Conservation (phyloP, 2,888 invertebrate species). For the Philaethria dido region DNA sequence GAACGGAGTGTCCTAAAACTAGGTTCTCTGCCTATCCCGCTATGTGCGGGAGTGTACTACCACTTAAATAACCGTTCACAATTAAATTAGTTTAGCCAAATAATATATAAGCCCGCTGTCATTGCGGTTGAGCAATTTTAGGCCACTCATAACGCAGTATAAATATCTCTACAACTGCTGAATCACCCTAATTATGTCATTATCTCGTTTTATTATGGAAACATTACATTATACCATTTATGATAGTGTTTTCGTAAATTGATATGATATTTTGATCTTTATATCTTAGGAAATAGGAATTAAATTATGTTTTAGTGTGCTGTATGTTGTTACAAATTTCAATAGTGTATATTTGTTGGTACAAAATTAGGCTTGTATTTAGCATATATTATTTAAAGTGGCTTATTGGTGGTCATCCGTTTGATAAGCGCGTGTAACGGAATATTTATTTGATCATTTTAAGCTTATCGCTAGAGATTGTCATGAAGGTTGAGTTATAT, state of each 20-base stretch:
- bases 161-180: conserved; percentile 36
- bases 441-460: conserved; percentile 13
- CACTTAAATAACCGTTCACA: not conserved
- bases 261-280: conserved; percentile 19
- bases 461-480: not conserved
- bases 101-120: conserved; percentile 40
- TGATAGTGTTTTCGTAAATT: not conserved
- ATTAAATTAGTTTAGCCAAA: conserved; percentile 17
- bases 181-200: conserved; percentile 44
- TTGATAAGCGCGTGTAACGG: conserved; percentile 37
- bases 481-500: not conserved
- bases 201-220: conserved; percentile 45
- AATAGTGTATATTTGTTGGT: conserved; percentile 29
- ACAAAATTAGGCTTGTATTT: conserved; percentile 37
- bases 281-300: not conserved
- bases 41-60: not conserved
- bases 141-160: conserved; percentile 38
- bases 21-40: too few species aligned
- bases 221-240: conserved; percentile 22
- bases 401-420: conserved; percentile 40
- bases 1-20: too few species aligned
- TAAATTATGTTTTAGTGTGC: not conserved
- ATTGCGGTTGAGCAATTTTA: conserved; percentile 43
- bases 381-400: conserved; percentile 42
- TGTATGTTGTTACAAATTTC: conserved; percentile 25